Percentiles rank a stretch among this genome's conserved stretches.
These are phyloP conservation scores for Gracilinanus agilis DNA, from an alignment of 2,113 vertebrate genomes.

Conservation along the genomic window DNA sequence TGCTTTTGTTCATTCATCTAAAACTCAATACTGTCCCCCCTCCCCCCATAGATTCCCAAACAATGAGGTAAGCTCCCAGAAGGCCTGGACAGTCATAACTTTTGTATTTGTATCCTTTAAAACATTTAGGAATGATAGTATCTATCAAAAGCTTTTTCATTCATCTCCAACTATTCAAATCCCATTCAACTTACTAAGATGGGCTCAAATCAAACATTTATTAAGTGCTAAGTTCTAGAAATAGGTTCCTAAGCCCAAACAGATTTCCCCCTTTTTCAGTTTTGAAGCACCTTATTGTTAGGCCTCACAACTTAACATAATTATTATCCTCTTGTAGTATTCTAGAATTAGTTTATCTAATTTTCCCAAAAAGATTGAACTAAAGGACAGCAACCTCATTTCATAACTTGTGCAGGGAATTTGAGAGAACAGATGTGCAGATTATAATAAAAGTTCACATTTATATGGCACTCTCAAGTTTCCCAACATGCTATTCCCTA, in stretches of 20 bases:
- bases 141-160: neutral
- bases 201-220: neutral
- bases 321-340: neutral
- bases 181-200: neutral
- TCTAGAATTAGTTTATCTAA: neutral
- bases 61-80: neutral
- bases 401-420: neutral
- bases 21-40: too few relatives aligned
- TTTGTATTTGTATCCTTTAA: neutral
- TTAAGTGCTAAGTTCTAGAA: neutral
- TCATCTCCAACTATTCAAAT: neutral
- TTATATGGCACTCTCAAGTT: neutral
- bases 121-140: neutral
- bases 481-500: neutral
- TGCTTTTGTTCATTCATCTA: neutral
- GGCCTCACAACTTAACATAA: neutral
- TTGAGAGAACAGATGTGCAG: neutral
- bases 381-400: neutral
- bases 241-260: neutral
- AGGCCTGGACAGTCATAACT: neutral
- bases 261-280: neutral
- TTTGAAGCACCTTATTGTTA: neutral
- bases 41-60: neutral
- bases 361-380: neutral
- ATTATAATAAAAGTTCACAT: neutral